Conservation (phyloP, 2,888 invertebrate genomes). For the Temnothorax unifasciatus region DNA sequence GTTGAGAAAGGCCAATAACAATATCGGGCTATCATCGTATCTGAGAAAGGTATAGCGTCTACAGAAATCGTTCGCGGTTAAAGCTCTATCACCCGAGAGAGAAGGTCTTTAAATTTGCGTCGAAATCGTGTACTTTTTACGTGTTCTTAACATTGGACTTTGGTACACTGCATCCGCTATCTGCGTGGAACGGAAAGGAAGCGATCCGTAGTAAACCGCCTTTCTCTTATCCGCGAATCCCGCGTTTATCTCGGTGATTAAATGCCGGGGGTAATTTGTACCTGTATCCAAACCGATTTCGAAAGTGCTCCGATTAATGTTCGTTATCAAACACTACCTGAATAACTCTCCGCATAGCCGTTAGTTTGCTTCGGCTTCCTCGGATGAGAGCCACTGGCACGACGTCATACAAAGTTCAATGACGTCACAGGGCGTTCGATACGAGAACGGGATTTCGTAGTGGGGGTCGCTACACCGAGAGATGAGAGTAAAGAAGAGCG, state of each 20-base stretch:
- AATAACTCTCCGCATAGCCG: neutral
- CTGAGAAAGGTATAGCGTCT: neutral
- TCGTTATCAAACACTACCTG: neutral
- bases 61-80: neutral
- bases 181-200: conserved; percentile 4
- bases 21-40: conserved; percentile 24
- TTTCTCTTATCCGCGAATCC: neutral
- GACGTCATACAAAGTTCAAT: conserved; percentile 83
- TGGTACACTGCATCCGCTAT: neutral
- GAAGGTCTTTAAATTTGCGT: neutral
- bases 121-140: neutral
- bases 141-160: neutral
- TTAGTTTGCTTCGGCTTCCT: neutral
- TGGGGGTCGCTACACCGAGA: conserved; percentile 72
- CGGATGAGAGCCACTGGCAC: conserved; percentile 75
- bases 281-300: neutral
- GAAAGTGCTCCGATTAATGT: neutral
- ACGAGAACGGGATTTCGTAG: conserved; percentile 72
- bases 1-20: conserved; percentile 23
- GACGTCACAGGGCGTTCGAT: conserved; percentile 84
- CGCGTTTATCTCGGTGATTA: neutral
- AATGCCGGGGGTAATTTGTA: neutral
- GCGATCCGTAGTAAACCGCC: neutral
- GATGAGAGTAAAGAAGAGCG: conserved; percentile 70
- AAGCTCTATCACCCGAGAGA: neutral